Conservation (phyloP, 2,888 invertebrate genomes). For the Drosophila diplacantha region DNA sequence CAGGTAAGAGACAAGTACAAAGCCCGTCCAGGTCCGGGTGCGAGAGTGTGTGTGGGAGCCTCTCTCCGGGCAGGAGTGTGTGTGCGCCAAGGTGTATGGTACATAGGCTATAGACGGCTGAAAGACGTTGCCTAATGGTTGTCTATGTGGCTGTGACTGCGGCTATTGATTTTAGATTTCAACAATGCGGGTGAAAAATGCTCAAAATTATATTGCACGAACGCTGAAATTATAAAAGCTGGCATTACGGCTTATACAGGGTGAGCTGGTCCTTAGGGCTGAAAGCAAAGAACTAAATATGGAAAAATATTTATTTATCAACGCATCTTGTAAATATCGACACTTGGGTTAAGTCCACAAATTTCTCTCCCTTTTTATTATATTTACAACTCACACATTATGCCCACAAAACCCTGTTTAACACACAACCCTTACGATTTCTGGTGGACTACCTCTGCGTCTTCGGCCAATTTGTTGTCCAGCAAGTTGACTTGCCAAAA, state of each 20-base stretch:
- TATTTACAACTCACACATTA: constrained; percentile 38
- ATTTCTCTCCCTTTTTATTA: background rate
- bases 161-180: constrained; percentile 63
- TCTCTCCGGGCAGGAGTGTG: constrained; percentile 27
- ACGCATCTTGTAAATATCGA: background rate
- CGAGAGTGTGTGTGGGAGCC: constrained; percentile 15
- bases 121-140: constrained; percentile 56
- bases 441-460: constrained; percentile 34
- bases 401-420: constrained; percentile 62
- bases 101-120: constrained; percentile 17
- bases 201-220: constrained; percentile 66
- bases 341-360: too few species aligned
- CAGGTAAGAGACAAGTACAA: constrained; percentile 63
- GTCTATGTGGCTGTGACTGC: constrained; percentile 44
- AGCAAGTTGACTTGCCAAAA: constrained; percentile 64
- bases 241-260: constrained; percentile 45
- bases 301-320: background rate
- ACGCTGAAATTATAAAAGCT: constrained; percentile 54
- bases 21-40: constrained; percentile 22
- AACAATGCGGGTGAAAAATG: constrained; percentile 72
- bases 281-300: background rate
- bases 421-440: constrained; percentile 57
- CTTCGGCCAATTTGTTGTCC: constrained; percentile 56
- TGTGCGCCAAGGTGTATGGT: constrained; percentile 50
- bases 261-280: constrained; percentile 21